Conservation (phyloP, 2,113 vertebrate species). For the Erythrocercus mccallii region DNA sequence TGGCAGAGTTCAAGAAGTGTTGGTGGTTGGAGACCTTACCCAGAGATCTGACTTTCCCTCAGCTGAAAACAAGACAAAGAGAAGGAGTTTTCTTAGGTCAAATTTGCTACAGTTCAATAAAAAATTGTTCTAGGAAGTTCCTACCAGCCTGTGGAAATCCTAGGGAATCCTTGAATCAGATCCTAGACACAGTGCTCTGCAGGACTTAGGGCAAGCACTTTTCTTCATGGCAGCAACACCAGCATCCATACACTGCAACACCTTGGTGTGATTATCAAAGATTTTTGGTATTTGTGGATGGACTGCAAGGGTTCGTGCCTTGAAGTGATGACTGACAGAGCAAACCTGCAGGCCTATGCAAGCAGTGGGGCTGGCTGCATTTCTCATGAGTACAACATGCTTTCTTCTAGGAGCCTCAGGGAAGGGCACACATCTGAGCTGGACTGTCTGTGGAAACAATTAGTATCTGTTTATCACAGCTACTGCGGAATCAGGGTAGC, state of each 20-base stretch:
- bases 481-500: background rate
- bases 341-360: background rate
- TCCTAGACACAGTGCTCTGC: background rate
- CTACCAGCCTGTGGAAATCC: background rate
- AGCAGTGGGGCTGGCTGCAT: background rate
- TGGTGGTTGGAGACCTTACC: background rate
- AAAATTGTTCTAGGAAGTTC: background rate
- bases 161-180: background rate
- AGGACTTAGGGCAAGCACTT: rapidly evolving
- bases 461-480: background rate
- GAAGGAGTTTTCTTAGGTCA: background rate
- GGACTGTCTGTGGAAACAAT: background rate
- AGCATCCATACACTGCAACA: background rate
- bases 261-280: background rate
- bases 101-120: background rate
- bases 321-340: background rate
- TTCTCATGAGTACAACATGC: background rate
- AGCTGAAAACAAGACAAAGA: background rate
- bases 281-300: background rate
- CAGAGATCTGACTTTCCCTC: background rate
- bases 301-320: background rate
- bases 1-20: background rate
- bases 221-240: background rate
- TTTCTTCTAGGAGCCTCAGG: background rate
- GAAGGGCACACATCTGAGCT: background rate